Evolutionary conservation across 2,888 invertebrate species (phyloP), one percentile per base, ranked within the genome.

Genomic region (Hydrotaea diabolus): DNA sequence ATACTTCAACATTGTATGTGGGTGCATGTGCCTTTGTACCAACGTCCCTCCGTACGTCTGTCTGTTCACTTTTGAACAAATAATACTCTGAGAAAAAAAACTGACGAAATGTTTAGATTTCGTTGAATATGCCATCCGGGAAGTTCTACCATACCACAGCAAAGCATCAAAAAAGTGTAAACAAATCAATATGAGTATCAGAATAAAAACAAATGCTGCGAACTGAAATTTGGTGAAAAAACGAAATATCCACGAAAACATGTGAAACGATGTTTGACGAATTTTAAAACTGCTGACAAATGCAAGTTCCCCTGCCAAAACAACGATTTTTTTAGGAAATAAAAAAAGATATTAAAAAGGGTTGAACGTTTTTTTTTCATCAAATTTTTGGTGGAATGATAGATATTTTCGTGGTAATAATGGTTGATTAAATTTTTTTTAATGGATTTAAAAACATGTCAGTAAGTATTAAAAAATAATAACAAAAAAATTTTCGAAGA

Each of bases 121-220:
- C 89, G 86, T 87, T 90, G 88, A 90, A 87, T 89, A 89, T 88
- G 88, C 90, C 90, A 90, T 90, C 91, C 90, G 90, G 90, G 90
- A 90, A 90, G 91, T 91, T 31, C 39, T 39, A 88, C 87, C 87
- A 88, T 89, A 88, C 87, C 85, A 89, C 17, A 17, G 36, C 66
- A 66, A 43, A 36, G 1, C 43, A 66, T 59, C 59, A 59, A 59
- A 11, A 59, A 88, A 87, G 88, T 87, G 87, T 90, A 90, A 90
- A 90, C 91, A 90, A 90, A 88, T 88, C 89, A 88, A 87, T 87
- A 74, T 64, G 81, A 73, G n/a, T 55, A 13, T 39, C 39, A 64
- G 76, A 49, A 71, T 19, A 46, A 64, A 19, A 31, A 77, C 46
- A 66, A n/a, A 31, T 36, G 43, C 19, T n/a, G n/a, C n/a, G n/a